Evolutionary conservation across 2,797 vertebrate genomes (phyloP), one percentile per base, ranked within the genome.

Genomic region (Brachyalestes nurse): DNA sequence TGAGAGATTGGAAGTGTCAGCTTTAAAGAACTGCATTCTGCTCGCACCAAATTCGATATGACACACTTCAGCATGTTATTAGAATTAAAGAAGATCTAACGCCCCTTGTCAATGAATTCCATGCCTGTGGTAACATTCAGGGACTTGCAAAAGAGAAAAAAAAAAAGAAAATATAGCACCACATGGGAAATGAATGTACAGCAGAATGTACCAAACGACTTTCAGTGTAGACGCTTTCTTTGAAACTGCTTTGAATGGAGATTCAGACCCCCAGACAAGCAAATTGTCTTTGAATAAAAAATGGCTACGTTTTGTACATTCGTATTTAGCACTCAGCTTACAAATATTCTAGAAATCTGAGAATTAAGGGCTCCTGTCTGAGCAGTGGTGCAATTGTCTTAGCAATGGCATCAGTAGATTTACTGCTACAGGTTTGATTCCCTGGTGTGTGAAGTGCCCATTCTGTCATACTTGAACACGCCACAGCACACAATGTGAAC

Each of bases 31-130:
- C 3, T 21, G n/a, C 16, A 64, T 64, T 65, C 17, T 58, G 38
- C 19, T 16, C 13, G 73, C 58, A 72, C 19, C 28, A 64, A 76
- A 82, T 82, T 49, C 17, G 58, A 6, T 49, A 40, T 49, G 69
- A 77, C 75, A 61, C 21, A 69, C 5, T 75, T 80, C 42, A 67
- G 40, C 38, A 19, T 72, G 69, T 72, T 64, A 77, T 72, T 72
- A 72, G 64, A 78, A 78, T 82, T 78, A 73, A 40, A 55, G 47
- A 62, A 77, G 60, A 38, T 70, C 42, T 81, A 61, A 72, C 16
- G 0, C n/a, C 19, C n/a, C 62, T 28, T 55, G 45, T 64, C 21
- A 74, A 67, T 67, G 72, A 47, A 38, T 80, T 57, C 62, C 78
- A 79, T 60, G 55, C 21, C 21, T 61, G 72, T 40, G 14, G 65